Base-by-base conservation (phyloP, 2,797 vertebrate species). In the Phyllotis vaccarum region DNA sequence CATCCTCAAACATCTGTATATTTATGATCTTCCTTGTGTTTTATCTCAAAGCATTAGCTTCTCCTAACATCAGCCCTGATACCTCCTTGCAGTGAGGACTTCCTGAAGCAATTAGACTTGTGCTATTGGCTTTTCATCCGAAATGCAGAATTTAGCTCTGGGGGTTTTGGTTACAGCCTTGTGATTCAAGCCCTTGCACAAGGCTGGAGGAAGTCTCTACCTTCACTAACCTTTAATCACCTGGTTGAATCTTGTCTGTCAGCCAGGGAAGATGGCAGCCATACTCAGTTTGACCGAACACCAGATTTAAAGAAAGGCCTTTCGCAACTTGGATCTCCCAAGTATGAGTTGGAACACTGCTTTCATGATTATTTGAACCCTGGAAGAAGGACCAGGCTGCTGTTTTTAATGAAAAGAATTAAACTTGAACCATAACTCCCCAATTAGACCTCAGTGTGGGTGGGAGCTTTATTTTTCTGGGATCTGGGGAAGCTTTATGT, bases 1-100 rank as follows among this genome's bases (percentile, higher is more conserved):
- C 68, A 56, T 40, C 49, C 24, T 12, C 21, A 76, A 75, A 17
- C 8, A 34, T 3, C 3, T 16, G 5, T 43, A 88, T 83, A 29
- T 24, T 86, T 62, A 88, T 11, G 9, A 52, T 52, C 74, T 83
- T 95, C 82, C 31, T 78, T 96, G 49, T 66, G 58, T 76, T 96
- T 94, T 86, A 74, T 79, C 79, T 95, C 54, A 43, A 86, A 81
- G 58, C 85, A 22, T 40, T 2, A 37, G 64, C n/a, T 52, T 27
- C 79, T 91, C 4, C 0, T 11, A 37, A 40, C 49, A 14, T 21
- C n/a, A 22, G 49, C 27, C 56, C 43, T 43, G 40, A 90, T 11
- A 21, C 24, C 3, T 22, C 37, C 2, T 22, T 34, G 52, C 2
- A 24, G 56, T 0, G 3, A 70, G 56, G 66, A 43, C 80, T 91